Evolutionary conservation across 2,797 vertebrate species (phyloP).

Genomic region (Crenichthys baileyi): DNA sequence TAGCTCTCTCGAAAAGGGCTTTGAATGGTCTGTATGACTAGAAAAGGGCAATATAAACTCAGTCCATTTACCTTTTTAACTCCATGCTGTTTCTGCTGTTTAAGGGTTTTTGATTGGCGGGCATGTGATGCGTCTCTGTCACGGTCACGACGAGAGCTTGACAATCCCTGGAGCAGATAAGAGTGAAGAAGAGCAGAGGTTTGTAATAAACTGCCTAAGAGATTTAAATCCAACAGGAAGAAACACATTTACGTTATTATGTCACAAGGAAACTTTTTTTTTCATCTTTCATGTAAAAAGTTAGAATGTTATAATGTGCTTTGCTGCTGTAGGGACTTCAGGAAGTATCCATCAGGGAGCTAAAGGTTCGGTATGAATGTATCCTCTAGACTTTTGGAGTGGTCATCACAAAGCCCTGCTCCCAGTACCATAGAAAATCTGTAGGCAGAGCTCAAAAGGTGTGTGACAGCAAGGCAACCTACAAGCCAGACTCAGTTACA

Average conservation of each 20-base stretch:
- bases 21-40: background rate
- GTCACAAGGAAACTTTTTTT: background rate
- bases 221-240: background rate
- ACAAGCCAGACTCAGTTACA: background rate
- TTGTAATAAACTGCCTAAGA: slow-evolving; percentile 38
- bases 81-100: slow-evolving; percentile 3
- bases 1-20: background rate
- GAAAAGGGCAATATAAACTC: background rate
- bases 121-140: slow-evolving; percentile 95
- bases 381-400: no score
- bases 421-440: background rate
- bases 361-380: no score
- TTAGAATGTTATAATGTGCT: no score
- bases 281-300: background rate
- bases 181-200: slow-evolving; percentile 90
- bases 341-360: no score
- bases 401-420: no score
- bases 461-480: background rate
- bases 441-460: background rate
- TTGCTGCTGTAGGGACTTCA: no score
- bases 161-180: slow-evolving; percentile 92
- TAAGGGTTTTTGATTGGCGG: slow-evolving; percentile 93
- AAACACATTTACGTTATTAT: background rate
- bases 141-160: slow-evolving; percentile 95
- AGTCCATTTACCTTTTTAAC: background rate